Conservation (phyloP, 2,797 vertebrate species). For the Catharus ustulatus region DNA sequence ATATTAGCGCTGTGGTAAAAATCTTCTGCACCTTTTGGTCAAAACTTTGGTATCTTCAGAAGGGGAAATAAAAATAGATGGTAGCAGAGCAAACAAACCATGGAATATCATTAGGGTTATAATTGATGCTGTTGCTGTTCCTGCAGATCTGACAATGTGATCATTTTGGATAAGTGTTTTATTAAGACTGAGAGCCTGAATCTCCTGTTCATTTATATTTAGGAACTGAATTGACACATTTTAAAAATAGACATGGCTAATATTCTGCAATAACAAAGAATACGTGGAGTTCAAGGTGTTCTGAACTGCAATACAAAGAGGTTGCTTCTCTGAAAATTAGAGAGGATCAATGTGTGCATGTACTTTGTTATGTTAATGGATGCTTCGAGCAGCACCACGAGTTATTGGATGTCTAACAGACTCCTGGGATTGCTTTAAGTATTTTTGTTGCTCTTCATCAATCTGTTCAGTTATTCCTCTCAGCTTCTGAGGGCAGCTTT, state of each 20-base stretch:
- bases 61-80: slow-evolving; percentile 1
- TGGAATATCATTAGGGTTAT: neutral
- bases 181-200: neutral
- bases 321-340: slow-evolving; percentile 22
- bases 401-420: slow-evolving; percentile 43
- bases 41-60: slow-evolving; percentile 31
- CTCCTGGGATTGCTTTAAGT: slow-evolving; percentile 21
- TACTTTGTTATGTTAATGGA: slow-evolving; percentile 48
- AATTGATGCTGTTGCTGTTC: neutral
- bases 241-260: slow-evolving; percentile 5
- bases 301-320: slow-evolving; percentile 14
- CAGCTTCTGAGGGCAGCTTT: slow-evolving; percentile 26
- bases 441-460: slow-evolving; percentile 39
- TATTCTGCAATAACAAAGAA: slow-evolving; percentile 38
- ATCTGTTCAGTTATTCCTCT: slow-evolving; percentile 41
- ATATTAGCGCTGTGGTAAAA: slow-evolving; percentile 15
- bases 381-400: neutral
- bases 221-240: neutral
- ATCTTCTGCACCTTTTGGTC: neutral
- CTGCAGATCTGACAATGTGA: neutral
- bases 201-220: neutral
- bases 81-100: neutral
- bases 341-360: neutral
- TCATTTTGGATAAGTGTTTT: slow-evolving; percentile 36
- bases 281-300: neutral